These are phyloP conservation scores for Diplazon laetatorius DNA, from an alignment of 2,888 invertebrate species.

Conservation along the genomic window DNA sequence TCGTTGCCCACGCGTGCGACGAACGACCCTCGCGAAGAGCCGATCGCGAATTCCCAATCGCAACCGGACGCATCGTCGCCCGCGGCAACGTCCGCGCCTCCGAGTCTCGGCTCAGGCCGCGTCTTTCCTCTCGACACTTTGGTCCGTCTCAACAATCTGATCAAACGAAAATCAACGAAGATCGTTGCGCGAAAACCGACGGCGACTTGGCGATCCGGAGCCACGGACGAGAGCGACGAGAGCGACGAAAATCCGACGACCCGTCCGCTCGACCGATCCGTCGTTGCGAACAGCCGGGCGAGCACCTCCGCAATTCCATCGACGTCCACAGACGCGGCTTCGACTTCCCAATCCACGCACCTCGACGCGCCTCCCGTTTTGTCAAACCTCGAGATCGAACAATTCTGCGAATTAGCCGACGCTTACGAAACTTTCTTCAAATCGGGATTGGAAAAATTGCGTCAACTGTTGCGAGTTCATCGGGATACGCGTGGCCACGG, in stretches of 20 bases:
- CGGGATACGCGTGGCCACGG: no score
- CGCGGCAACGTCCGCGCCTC: background rate
- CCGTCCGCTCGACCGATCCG: no score
- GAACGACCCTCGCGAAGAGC: constrained; percentile 67
- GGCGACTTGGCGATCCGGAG: background rate
- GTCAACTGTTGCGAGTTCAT: constrained; percentile 3
- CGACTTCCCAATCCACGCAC: constrained; percentile 20
- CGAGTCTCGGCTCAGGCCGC: no score
- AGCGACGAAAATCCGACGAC: constrained; percentile 26
- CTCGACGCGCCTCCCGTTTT: background rate
- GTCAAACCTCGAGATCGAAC: background rate
- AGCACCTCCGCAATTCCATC: constrained; percentile 32
- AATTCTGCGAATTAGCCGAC: constrained; percentile 1
- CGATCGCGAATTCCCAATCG: constrained; percentile 14
- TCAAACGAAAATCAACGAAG: no score
- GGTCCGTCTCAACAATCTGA: no score
- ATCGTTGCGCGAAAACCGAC: no score
- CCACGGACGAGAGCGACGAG: constrained; percentile 40
- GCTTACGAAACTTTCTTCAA: constrained; percentile 10
- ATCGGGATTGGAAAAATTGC: constrained; percentile 22
- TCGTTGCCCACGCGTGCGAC: no score
- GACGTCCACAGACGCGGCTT: constrained; percentile 23
- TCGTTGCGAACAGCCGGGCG: no score
- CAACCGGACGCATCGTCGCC: background rate
- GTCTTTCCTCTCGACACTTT: no score